Percentiles rank a stretch among this genome's conserved stretches.
These are phyloP conservation scores for Barypeithes pellucidus DNA, from an alignment of 2,888 invertebrate genomes.

Conservation along the genomic window DNA sequence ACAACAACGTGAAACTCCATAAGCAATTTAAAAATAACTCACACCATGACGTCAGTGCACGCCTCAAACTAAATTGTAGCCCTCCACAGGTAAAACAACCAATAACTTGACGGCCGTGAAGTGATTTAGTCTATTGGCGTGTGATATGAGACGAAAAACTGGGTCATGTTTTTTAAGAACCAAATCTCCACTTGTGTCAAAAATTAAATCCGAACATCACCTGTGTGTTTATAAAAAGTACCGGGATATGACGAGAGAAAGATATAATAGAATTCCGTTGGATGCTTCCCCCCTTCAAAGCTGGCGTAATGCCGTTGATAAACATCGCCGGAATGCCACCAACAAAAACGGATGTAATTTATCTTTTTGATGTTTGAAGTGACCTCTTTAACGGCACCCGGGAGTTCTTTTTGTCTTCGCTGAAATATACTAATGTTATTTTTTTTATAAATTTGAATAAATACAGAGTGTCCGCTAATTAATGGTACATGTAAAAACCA, in stretches of 20 bases:
- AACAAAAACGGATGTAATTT: constrained; percentile 28
- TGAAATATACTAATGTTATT: neutral
- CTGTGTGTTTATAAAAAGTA: constrained; percentile 2
- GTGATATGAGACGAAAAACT: too few species aligned
- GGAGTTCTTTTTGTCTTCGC: constrained; percentile 6
- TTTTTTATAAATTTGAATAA: neutral
- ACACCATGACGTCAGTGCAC: too few species aligned
- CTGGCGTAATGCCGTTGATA: constrained; percentile 24
- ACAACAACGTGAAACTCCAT: too few species aligned
- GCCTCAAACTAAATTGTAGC: too few species aligned
- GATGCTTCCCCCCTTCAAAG: constrained; percentile 12
- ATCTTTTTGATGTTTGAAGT: constrained; percentile 27
- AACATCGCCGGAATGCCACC: constrained; percentile 26
- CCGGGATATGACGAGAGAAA: constrained; percentile 1
- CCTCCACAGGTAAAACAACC: too few species aligned
- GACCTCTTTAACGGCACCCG: constrained; percentile 12
- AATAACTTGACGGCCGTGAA: too few species aligned
- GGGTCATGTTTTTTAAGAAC: neutral
- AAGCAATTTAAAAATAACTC: too few species aligned
- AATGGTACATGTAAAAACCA: too few species aligned
- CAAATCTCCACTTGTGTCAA: neutral
- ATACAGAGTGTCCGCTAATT: neutral
- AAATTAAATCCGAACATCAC: neutral
- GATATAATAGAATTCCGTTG: constrained; percentile 21
- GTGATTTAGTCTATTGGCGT: too few species aligned